Evolutionary conservation across 2,113 vertebrate species (phyloP), one percentile per base, ranked within the genome.

Genomic region (Rhabdomys dilectus): DNA sequence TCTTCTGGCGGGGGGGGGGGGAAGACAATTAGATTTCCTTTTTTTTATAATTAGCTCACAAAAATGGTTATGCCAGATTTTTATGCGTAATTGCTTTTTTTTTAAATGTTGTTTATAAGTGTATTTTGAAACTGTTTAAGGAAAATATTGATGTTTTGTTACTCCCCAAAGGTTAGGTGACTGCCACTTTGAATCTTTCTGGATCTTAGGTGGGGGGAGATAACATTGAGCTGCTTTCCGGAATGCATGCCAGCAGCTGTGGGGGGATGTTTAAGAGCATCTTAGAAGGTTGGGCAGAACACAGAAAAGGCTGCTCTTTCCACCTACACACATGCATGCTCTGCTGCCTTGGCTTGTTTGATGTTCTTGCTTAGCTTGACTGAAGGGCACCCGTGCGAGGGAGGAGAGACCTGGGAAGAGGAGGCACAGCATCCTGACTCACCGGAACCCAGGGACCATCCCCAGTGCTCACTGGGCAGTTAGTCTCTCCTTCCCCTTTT

Each of bases 41-140:
- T 86, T 96, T 95, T 96, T 84, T 96, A n/a, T 93, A 89, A 91
- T 94, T 42, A 72, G 53, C 62, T 95, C 56, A 88, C 22, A 93
- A 91, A 89, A 87, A 80, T 36, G 34, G 68, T 51, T 94, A 96
- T 78, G 48, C 45, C 72, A 92, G 73, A 24, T 94, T 62, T 75
- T 62, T 80, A 11, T 45, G 10, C 19, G 17, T n/a, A 85, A 45
- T 76, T 86, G 24, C 60, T 80, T 60, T 87, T 89, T 91, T 56
- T 51, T 93, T 64, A 34, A 89, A 56, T 60, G 70, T 62, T 95
- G 62, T 96, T 89, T 89, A 60, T 48, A 93, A 73, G 77, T 19
- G 58, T 78, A 96, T 89, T 96, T 96, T 91, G 81, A 94, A 94
- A 84, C 36, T 19, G 6, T 34, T 81, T 45, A 39, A 72, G 81